Base-by-base conservation (phyloP, 2,797 vertebrate genomes). In the Sciurus carolinensis region DNA sequence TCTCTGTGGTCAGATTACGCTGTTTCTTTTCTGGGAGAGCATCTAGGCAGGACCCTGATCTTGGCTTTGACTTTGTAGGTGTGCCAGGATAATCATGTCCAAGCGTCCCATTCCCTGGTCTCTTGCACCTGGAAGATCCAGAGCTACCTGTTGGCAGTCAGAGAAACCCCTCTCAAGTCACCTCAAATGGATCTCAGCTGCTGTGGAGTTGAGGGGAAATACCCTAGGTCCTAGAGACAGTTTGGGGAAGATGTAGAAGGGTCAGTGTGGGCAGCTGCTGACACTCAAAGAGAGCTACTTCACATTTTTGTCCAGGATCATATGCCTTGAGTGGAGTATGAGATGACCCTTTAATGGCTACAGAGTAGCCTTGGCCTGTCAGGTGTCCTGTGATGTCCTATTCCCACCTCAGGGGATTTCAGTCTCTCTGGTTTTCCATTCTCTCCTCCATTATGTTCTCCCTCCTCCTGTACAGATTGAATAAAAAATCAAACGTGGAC, bases 301-400 rank as follows among this genome's bases (percentile, higher is more conserved):
- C 8, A 1, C 62, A 11, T 18, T 28, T 42, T 28, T 9, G 24
- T 8, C 54, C 10, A 42, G 54, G 39, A 18, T 64, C n/a, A 2
- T 24, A 30, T 17, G 36, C 20, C 44, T 71, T 67, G 42, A 18
- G 30, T 26, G 93, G 39, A 71, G 33, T 24, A 3, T 3, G 22
- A 36, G 22, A 5, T 4, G 20, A 54, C 64, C 24, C 18, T 11
- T 3, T 36, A n/a, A 62, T 15, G n/a, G 17, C 1, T 14, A 8
- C 7, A 47, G 52, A 67, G 83, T 30, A 62, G 20, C 28, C 9
- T 4, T 22, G 17, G 13, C 24, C 39, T 59, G 15, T 47, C 67
- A 3, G 2, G 0, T 14, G 20, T 30, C 47, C 5, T 20, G 1
- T 2, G 1, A 72, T 36, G 50, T 77, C 10, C 47, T 1, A 1